Conservation (phyloP, 2,888 invertebrate genomes). For the Asteroscopus sphinx region DNA sequence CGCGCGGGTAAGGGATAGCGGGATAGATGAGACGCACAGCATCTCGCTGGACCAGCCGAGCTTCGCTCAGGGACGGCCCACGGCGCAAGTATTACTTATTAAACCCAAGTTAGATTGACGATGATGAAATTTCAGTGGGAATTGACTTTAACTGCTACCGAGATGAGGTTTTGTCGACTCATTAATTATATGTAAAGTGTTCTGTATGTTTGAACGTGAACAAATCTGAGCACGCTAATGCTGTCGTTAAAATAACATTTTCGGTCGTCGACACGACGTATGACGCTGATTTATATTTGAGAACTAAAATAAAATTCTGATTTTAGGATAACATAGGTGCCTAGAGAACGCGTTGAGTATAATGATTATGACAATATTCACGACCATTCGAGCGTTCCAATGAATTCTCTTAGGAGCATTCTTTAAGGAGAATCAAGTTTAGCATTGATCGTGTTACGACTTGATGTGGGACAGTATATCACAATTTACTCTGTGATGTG, state of each 20-base stretch:
- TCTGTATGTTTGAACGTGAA: constrained; percentile 58
- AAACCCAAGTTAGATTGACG: constrained; percentile 86
- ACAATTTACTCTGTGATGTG: too few relatives aligned
- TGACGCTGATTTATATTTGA: constrained; percentile 39
- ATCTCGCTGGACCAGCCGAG: constrained; percentile 81
- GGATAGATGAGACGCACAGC: constrained; percentile 78
- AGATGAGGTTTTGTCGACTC: constrained; percentile 83
- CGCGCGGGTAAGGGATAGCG: constrained; percentile 81
- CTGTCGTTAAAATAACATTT: constrained; percentile 48
- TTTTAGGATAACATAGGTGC: constrained; percentile 6
- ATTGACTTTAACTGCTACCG: constrained; percentile 84
- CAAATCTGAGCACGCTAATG: constrained; percentile 57
- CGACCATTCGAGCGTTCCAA: too few relatives aligned
- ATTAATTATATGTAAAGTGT: constrained; percentile 77
- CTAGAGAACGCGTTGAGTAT: too few relatives aligned
- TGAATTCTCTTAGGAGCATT: too few relatives aligned
- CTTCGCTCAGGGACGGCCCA: constrained; percentile 82
- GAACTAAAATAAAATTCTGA: constrained; percentile 26
- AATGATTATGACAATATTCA: too few relatives aligned
- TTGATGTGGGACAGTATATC: too few relatives aligned
- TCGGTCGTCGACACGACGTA: constrained; percentile 28
- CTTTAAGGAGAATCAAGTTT: too few relatives aligned
- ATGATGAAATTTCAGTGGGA: constrained; percentile 89
- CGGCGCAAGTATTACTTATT: constrained; percentile 84
- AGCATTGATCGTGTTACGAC: too few relatives aligned